Base-by-base conservation (phyloP, 1,140 invertebrate species). In the Fopius arisanus region DNA sequence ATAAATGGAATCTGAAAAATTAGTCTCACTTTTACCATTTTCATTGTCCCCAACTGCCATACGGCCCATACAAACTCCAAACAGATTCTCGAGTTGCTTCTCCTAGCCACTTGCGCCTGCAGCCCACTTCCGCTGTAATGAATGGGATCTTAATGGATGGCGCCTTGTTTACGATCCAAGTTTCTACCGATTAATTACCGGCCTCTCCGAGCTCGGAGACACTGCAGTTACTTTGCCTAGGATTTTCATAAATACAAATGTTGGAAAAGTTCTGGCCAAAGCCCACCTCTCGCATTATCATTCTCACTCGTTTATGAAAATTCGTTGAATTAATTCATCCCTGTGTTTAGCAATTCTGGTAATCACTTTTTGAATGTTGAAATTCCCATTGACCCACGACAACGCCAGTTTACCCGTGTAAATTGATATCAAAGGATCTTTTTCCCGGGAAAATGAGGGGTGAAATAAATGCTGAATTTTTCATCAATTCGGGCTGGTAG, bases 141-240 rank as follows among this genome's bases (percentile, higher is more conserved):
- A 83, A 83, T 82, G 80, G 77, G 78, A 78, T 78, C 81, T 83
- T 83, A 83, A 83, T 83, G 81, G 82, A 83, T 76, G 80, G 77
- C 68, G 78, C 74, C 81, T 83, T 83, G 81, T 83, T 83, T 83
- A 83, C 80, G 81, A 82, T 82, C 80, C 78, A 80, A 83, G 79
- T 83, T 83, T 83, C 78, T n/a, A 78, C 74, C 81, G 81, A 81
- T 83, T 83, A 83, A 83, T 83, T 83, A 80, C 77, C 78, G 4
- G 4, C 23, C n/a, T 9, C 43, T 5, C 19, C 21, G 10, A 19
- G 54, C 2, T 7, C 5, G 14, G 14, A 26, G 26, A 3, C 12
- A 3, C 26, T 19, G 28, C 62, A 19, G 62, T 65, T 65, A 65
- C 62, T 65, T 31, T 65, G 29, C 62, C n/a, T 12, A 14, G 62